Evolutionary conservation across 2,113 vertebrate species (phyloP).

Genomic region (Verasper variegatus): DNA sequence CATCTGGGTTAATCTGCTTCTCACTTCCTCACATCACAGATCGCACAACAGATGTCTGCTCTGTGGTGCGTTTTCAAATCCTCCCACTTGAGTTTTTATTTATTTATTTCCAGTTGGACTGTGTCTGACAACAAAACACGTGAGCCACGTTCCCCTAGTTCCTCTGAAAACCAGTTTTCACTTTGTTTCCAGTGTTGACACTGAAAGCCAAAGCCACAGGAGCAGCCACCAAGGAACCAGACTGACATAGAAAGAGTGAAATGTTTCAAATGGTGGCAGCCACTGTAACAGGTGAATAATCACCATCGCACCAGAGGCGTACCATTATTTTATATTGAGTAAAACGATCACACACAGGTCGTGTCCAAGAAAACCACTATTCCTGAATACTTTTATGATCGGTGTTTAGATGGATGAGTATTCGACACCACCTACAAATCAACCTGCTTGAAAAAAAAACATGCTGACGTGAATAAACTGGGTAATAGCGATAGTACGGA

Average conservation of each 20-base stretch:
- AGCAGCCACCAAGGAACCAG: neutral
- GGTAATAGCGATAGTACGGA: too few relatives aligned
- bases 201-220: neutral
- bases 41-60: slow-evolving; percentile 21
- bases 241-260: too few relatives aligned
- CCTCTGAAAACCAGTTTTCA: neutral
- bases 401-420: too few relatives aligned
- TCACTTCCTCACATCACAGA: neutral
- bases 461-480: too few relatives aligned
- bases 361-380: too few relatives aligned
- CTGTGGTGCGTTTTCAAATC: slow-evolving; percentile 15
- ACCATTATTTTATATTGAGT: rapidly evolving
- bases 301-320: too few relatives aligned
- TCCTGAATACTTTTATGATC: too few relatives aligned
- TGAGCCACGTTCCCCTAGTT: neutral
- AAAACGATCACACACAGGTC: too few relatives aligned
- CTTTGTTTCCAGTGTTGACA: neutral
- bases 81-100: neutral
- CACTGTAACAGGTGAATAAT: neutral
- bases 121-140: neutral
- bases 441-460: too few relatives aligned
- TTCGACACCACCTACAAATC: too few relatives aligned
- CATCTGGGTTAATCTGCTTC: slow-evolving; percentile 30
- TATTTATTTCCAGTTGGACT: neutral
- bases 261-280: neutral